phyloP scores from a whole-genome alignment of 2,113 vertebrate genomes.

The Rutilus rutilus region DNA sequence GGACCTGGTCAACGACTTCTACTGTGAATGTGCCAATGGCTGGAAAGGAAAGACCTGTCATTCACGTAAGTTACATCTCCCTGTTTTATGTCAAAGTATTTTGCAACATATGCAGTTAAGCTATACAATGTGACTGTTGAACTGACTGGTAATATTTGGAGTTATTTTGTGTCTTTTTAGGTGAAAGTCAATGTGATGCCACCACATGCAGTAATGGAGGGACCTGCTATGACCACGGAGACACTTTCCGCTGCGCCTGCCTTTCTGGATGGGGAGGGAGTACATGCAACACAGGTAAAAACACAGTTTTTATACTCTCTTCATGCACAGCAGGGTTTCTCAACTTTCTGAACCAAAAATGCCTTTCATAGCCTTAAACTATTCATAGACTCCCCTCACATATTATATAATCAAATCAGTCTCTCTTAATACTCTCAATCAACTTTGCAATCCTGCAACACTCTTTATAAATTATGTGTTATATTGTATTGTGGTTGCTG shows the following conservation, averaged over 20 bases:
- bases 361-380: background rate
- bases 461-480: background rate
- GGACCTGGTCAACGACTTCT: constrained; percentile 93
- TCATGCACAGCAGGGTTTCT: background rate
- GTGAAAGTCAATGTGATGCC: constrained; percentile 90
- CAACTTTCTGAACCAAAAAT: background rate
- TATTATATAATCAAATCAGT: background rate
- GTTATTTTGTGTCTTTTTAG: constrained; percentile 64
- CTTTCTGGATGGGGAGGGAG: constrained; percentile 88
- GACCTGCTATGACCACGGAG: constrained; percentile 90
- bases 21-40: constrained; percentile 86
- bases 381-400: background rate
- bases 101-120: no score
- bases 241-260: constrained; percentile 90
- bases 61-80: constrained; percentile 83
- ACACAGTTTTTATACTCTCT: background rate
- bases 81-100: background rate
- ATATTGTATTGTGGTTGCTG: background rate
- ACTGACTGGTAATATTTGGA: background rate
- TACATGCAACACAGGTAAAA: constrained; percentile 90
- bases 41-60: constrained; percentile 99
- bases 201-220: constrained; percentile 94
- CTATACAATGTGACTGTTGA: background rate
- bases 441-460: background rate
- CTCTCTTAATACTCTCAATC: background rate